Conservation (phyloP, 2,888 invertebrate genomes). For the Trissolcus japonicus region DNA sequence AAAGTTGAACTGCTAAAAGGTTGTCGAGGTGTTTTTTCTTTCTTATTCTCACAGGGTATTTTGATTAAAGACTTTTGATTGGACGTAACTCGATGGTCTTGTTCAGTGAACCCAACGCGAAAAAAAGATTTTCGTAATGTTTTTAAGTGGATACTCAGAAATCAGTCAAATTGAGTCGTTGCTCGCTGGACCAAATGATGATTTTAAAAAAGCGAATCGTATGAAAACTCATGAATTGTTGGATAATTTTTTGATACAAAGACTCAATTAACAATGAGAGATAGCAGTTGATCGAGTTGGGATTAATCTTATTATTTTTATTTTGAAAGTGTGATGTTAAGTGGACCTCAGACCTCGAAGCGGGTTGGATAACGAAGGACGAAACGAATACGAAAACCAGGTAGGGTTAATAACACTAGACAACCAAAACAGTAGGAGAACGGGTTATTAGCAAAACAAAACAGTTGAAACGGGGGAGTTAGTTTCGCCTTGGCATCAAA, state of each 20-base stretch:
- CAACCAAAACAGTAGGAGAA: slow-evolving; percentile 14
- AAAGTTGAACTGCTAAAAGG: slow-evolving; percentile 3
- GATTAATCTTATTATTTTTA: background rate
- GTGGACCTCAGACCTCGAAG: slow-evolving; percentile 10
- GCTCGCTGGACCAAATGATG: background rate
- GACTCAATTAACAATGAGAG: too few species aligned
- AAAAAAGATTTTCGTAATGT: background rate
- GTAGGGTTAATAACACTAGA: slow-evolving; percentile 10
- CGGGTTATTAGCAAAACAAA: slow-evolving; percentile 46
- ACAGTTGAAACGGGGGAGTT: slow-evolving; percentile 34
- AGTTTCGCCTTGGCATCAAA: slow-evolving; percentile 41
- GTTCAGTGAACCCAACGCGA: background rate
- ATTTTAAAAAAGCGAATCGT: background rate
- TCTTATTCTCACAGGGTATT: too few species aligned
- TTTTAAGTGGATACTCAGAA: background rate
- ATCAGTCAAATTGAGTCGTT: background rate
- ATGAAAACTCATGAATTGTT: too few species aligned
- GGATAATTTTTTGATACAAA: too few species aligned
- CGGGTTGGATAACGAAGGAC: slow-evolving; percentile 1
- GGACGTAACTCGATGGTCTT: background rate
- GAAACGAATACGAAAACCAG: slow-evolving; percentile 17
- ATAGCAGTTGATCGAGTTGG: background rate
- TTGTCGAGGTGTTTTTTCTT: background rate
- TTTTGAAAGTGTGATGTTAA: background rate
- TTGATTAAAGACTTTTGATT: background rate